phyloP scores from a whole-genome alignment of 2,113 vertebrate species.

The Eulemur macaco region DNA sequence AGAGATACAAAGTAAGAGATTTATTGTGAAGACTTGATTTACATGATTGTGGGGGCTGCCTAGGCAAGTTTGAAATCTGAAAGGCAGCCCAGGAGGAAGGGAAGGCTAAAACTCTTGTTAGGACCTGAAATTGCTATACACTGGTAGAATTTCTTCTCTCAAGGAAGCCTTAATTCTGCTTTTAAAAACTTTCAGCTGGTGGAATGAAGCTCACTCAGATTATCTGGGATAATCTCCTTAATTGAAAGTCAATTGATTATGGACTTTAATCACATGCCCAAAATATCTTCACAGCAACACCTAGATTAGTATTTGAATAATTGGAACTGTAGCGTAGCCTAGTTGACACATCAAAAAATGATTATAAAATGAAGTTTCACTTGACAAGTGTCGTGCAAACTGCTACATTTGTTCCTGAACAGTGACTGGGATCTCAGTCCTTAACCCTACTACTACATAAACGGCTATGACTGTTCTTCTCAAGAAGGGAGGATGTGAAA shows the following conservation, averaged over 20 bases:
- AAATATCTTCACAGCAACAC: not conserved
- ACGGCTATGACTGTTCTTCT: not conserved
- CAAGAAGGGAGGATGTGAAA: not conserved
- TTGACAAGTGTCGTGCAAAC: not conserved
- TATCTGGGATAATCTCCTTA: not conserved
- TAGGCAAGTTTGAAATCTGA: not conserved
- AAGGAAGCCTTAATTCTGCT: not conserved
- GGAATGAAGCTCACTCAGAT: not conserved
- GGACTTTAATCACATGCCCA: not conserved
- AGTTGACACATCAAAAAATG: not conserved
- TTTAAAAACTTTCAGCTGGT: not conserved
- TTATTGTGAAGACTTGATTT: not conserved
- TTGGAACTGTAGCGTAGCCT: not conserved
- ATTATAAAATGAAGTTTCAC: not conserved
- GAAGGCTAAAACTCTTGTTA: not conserved
- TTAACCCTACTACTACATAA: not conserved
- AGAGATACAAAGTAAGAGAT: not conserved
- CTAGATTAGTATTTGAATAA: not conserved
- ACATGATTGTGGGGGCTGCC: fast-evolving
- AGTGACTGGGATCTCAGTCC: not conserved
- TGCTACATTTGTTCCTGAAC: not conserved
- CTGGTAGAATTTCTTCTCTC: not conserved
- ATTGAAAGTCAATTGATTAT: not conserved
- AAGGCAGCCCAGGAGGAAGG: fast-evolving
- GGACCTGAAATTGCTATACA: not conserved